phyloP scores from a whole-genome alignment of 2,888 invertebrate species.

The Rotaria socialis region DNA sequence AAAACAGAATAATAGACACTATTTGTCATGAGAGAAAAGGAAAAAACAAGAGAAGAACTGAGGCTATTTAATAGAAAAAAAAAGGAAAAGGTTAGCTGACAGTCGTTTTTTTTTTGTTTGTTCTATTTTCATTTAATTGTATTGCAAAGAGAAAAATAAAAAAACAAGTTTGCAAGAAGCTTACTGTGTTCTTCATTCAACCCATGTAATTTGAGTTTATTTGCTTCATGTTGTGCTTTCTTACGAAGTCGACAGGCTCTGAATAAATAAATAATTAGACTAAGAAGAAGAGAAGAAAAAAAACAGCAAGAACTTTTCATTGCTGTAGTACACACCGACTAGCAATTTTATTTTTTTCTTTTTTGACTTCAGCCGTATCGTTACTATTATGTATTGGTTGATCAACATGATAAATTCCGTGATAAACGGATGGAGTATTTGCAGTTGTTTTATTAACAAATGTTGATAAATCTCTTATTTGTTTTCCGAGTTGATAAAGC shows the following conservation, averaged over 20 bases:
- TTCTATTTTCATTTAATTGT: not conserved
- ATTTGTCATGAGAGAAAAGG: too few relatives aligned
- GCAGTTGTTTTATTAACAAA: too few relatives aligned
- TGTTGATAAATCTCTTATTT: slow-evolving; percentile 80
- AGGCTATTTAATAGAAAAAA: too few relatives aligned
- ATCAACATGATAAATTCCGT: slow-evolving; percentile 7
- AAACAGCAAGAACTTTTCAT: too few relatives aligned
- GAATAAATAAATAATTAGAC: not conserved
- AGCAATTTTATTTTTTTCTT: slow-evolving; percentile 94
- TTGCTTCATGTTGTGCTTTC: slow-evolving; percentile 97
- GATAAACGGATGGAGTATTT: not conserved
- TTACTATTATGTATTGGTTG: not conserved
- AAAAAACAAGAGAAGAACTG: too few relatives aligned
- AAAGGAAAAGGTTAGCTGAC: too few relatives aligned
- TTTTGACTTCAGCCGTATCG: slow-evolving; percentile 61
- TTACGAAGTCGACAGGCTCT: slow-evolving; percentile 88
- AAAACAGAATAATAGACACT: too few relatives aligned
- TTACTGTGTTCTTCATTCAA: slow-evolving; percentile 88
- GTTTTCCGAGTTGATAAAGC: slow-evolving; percentile 79
- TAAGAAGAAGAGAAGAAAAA: not conserved
- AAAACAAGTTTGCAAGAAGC: slow-evolving; percentile 52
- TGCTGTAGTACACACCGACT: slow-evolving; percentile 65
- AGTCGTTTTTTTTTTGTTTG: too few relatives aligned
- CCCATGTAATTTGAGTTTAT: slow-evolving; percentile 88
- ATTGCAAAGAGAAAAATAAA: not conserved